Percentiles rank a stretch among this genome's conserved stretches.
Conservation (phyloP, 2,888 invertebrate genomes). For the Drosophila mayaguana region DNA sequence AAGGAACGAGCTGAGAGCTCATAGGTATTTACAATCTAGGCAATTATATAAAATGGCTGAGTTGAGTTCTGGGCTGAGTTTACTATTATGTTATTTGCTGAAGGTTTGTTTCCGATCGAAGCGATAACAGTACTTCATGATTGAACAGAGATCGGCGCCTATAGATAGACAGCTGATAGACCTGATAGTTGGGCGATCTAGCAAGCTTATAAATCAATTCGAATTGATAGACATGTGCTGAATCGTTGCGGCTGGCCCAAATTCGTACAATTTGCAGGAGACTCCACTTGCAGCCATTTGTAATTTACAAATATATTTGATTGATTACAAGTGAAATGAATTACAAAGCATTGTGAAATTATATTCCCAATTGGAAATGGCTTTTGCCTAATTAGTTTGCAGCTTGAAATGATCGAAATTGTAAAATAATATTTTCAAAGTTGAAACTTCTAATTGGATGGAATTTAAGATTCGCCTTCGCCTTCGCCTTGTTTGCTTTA, state of each 20-base stretch:
- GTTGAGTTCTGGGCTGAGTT: too few species aligned
- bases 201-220: neutral
- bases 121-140: neutral
- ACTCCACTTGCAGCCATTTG: slow-evolving; percentile 14
- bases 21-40: too few species aligned
- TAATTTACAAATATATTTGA: slow-evolving; percentile 15
- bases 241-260: slow-evolving; percentile 12
- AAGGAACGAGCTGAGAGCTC: too few species aligned
- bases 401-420: neutral
- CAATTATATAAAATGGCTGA: too few species aligned
- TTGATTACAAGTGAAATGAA: slow-evolving; percentile 7
- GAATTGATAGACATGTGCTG: neutral
- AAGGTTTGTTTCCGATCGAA: neutral
- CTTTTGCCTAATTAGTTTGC: neutral
- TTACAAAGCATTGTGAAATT: slow-evolving; percentile 33
- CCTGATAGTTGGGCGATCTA: neutral
- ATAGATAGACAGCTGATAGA: neutral
- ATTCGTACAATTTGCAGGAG: neutral
- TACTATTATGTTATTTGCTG: too few species aligned
- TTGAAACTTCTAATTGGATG: slow-evolving; percentile 10
- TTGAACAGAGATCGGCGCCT: neutral
- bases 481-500: neutral
- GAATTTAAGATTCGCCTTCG: neutral
- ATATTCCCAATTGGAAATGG: neutral
- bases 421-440: neutral